phyloP scores from a whole-genome alignment of 2,113 vertebrate species.

The Gopherus evgoodei region DNA sequence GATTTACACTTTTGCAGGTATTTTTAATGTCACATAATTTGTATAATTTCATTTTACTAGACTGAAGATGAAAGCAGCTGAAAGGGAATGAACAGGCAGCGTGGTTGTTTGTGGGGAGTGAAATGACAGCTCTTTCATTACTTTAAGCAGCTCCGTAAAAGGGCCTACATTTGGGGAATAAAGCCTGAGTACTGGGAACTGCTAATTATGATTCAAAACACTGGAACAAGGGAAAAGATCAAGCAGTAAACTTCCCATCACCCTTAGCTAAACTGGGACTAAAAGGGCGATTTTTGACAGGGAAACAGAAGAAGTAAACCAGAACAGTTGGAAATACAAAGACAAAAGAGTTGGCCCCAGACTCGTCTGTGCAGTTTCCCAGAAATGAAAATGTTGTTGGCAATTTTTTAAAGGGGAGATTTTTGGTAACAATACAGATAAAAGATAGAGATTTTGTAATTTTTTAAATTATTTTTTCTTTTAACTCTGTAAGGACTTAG shows the following conservation, averaged over 20 bases:
- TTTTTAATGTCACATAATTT: constrained; percentile 48
- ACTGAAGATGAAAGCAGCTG: constrained; percentile 55
- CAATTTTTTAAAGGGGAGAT: constrained; percentile 77
- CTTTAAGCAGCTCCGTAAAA: constrained; percentile 51
- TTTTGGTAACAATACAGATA: constrained; percentile 72
- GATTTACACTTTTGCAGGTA: constrained; percentile 56
- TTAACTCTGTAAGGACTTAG: neutral
- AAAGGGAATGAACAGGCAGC: constrained; percentile 32
- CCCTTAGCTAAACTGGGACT: constrained; percentile 69
- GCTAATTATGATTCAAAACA: constrained; percentile 73
- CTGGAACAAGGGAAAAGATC: constrained; percentile 67
- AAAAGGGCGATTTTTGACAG: constrained; percentile 76
- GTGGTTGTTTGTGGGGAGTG: constrained; percentile 44
- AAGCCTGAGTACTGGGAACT: constrained; percentile 48
- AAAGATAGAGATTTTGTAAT: constrained; percentile 52
- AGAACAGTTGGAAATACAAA: constrained; percentile 79
- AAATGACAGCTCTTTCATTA: constrained; percentile 44
- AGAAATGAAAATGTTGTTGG: constrained; percentile 77
- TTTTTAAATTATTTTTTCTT: constrained; percentile 3
- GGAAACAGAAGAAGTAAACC: constrained; percentile 79
- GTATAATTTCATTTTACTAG: neutral
- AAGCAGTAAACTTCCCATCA: constrained; percentile 69
- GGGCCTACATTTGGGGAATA: constrained; percentile 48
- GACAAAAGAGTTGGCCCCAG: constrained; percentile 78
- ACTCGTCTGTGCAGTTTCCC: constrained; percentile 75